Percentiles rank a stretch among this genome's conserved stretches.
These are phyloP conservation scores for Hypomecis punctinalis DNA, from an alignment of 2,888 invertebrate species.

Conservation along the genomic window DNA sequence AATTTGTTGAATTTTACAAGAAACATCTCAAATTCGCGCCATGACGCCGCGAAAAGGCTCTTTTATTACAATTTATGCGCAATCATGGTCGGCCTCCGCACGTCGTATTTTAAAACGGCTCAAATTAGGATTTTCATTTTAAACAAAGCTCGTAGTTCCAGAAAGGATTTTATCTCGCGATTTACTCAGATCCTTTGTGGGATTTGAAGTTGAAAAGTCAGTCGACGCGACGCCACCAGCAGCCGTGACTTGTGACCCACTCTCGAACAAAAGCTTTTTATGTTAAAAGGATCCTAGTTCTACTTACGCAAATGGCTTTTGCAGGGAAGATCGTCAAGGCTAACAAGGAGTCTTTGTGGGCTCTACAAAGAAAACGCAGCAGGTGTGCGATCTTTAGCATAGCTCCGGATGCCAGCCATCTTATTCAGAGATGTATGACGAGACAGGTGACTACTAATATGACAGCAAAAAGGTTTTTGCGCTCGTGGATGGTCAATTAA, in stretches of 20 bases:
- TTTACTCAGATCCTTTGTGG: constrained; percentile 36
- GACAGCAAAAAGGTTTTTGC: constrained; percentile 16
- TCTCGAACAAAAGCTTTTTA: constrained; percentile 40
- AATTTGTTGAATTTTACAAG: constrained; percentile 34
- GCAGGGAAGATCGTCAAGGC: constrained; percentile 22
- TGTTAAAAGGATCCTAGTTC: constrained; percentile 33
- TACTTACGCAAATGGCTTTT: constrained; percentile 23
- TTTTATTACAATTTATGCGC: constrained; percentile 54
- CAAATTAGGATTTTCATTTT: constrained; percentile 31
- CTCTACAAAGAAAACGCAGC: constrained; percentile 25
- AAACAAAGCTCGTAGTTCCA: constrained; percentile 30
- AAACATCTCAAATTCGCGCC: constrained; percentile 29
- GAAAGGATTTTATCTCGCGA: constrained; percentile 26
- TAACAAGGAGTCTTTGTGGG: constrained; percentile 24
- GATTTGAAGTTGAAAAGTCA: constrained; percentile 40
- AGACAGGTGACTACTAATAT: constrained; percentile 15
- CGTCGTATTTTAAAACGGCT: constrained; percentile 34
- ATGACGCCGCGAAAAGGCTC: constrained; percentile 27
- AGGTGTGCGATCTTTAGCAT: constrained; percentile 34
- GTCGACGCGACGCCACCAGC: constrained; percentile 36
- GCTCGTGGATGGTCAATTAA: constrained; percentile 15
- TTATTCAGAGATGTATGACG: constrained; percentile 32
- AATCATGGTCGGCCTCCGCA: constrained; percentile 47
- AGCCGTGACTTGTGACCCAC: constrained; percentile 35
- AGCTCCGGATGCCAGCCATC: constrained; percentile 30